Conservation (phyloP, 2,888 invertebrate genomes). For the Tetranychus piercei region DNA sequence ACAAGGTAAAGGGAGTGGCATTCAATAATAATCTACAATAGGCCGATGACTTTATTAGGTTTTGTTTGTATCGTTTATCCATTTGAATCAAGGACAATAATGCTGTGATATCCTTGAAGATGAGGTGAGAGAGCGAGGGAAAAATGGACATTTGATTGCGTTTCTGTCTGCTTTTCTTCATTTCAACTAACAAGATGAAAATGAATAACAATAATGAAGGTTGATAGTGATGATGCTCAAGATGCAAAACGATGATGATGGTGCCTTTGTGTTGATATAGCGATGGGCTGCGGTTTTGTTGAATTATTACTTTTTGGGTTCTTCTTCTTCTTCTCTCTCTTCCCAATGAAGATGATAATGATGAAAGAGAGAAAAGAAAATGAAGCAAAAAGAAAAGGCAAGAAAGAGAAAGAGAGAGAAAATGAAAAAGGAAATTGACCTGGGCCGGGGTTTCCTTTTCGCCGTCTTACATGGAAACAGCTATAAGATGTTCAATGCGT, state of each 20-base stretch:
- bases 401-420: neutral
- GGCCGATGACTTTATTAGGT: conserved; percentile 1
- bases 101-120: neutral
- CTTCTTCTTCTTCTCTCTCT: too few species aligned
- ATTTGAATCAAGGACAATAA: neutral
- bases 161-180: too few species aligned
- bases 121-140: neutral
- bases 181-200: neutral
- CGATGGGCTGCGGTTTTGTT: too few species aligned
- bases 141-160: too few species aligned
- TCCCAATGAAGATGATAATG: too few species aligned
- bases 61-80: neutral
- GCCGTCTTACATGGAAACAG: neutral
- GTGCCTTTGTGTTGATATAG: too few species aligned
- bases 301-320: too few species aligned
- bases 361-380: too few species aligned
- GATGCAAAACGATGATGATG: neutral
- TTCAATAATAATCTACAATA: neutral
- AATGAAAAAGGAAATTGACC: neutral
- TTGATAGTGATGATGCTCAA: neutral
- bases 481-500: neutral
- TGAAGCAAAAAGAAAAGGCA: too few species aligned
- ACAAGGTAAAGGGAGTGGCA: conserved; percentile 1
- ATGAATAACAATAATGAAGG: neutral
- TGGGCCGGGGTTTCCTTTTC: neutral